These are phyloP conservation scores for Dione juno DNA, from an alignment of 2,888 invertebrate species.

Conservation along the genomic window DNA sequence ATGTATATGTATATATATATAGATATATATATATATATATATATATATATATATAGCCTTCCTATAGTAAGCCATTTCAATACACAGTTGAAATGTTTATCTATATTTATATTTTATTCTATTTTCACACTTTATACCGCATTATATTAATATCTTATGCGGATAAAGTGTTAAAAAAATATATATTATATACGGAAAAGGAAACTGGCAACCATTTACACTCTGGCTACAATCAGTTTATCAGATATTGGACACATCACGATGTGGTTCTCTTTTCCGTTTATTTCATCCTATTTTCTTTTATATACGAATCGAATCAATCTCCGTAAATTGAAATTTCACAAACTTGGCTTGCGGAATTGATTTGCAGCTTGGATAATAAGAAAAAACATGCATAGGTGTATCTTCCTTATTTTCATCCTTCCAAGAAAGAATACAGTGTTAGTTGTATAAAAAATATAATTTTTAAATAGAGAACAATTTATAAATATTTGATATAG, in stretches of 20 bases:
- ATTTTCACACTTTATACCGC: background rate
- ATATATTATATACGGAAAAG: background rate
- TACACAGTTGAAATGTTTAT: too few species aligned
- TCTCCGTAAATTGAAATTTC: constrained; percentile 45
- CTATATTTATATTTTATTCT: too few species aligned
- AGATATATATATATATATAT: background rate
- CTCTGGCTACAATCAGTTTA: constrained; percentile 27
- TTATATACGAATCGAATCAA: constrained; percentile 48
- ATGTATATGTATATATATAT: background rate
- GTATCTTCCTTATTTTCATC: too few species aligned
- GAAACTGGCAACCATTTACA: background rate
- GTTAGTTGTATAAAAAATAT: too few species aligned
- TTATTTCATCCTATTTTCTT: constrained; percentile 45
- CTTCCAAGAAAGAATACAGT: too few species aligned
- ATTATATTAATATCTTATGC: too few species aligned
- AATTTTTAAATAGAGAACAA: too few species aligned
- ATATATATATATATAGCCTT: background rate
- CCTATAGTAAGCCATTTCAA: background rate
- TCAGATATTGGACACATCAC: constrained; percentile 43
- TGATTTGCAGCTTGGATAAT: background rate
- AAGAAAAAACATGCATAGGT: too few species aligned
- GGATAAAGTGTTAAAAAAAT: too few species aligned
- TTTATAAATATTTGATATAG: too few species aligned
- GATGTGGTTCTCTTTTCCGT: constrained; percentile 38
- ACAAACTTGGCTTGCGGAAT: constrained; percentile 27